phyloP scores from a whole-genome alignment of 2,113 vertebrate species.

The Odocoileus virginianus region DNA sequence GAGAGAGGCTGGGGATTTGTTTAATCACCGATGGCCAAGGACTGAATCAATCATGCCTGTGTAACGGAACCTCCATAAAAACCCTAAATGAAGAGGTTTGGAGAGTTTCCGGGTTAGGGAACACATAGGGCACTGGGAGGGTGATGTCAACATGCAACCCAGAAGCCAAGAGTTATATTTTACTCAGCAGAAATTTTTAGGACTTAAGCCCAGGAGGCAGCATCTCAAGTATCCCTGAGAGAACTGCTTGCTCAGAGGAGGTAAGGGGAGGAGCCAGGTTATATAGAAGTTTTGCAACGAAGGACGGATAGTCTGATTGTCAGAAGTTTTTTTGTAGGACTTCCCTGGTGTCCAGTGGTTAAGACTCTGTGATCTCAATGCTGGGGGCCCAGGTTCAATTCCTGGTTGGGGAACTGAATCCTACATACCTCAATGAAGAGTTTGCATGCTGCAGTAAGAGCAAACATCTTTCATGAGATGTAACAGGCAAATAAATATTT shows the following conservation, averaged over 20 bases:
- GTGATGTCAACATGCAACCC: neutral
- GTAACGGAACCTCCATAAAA: neutral
- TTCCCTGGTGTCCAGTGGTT: neutral
- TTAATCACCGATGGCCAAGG: neutral
- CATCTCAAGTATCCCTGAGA: neutral
- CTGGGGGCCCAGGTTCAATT: neutral
- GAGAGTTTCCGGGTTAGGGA: neutral
- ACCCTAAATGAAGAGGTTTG: neutral
- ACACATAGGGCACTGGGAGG: neutral
- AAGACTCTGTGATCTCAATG: neutral
- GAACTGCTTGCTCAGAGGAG: neutral
- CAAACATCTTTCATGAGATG: neutral
- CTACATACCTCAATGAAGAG: neutral
- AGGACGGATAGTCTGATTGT: neutral
- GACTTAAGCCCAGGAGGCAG: neutral
- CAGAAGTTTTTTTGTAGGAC: neutral
- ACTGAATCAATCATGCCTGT: neutral
- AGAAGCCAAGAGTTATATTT: neutral
- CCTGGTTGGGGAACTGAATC: neutral
- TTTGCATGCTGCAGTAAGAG: neutral
- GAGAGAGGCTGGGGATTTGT: neutral
- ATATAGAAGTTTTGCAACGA: neutral
- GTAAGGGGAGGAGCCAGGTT: neutral
- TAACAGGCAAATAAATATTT: neutral
- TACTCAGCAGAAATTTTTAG: neutral